These are phyloP conservation scores for Hypomesus transpacificus DNA, from an alignment of 2,113 vertebrate species.

Conservation along the genomic window DNA sequence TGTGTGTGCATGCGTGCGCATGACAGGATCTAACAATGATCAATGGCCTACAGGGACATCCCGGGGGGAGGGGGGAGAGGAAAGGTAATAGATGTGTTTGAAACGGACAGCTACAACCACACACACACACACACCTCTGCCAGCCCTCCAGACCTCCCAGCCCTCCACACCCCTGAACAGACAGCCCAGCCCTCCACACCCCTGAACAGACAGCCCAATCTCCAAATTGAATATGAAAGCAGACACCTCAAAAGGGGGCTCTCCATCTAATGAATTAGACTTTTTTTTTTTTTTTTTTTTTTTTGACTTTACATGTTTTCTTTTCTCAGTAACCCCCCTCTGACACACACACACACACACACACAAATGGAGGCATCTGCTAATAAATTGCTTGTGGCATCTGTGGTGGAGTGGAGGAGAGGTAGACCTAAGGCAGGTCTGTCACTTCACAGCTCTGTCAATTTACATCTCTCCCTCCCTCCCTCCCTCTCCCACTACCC, in stretches of 20 bases:
- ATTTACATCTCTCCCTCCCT: constrained; percentile 58
- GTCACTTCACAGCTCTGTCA: constrained; percentile 67
- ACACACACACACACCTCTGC: constrained; percentile 22
- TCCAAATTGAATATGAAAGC: constrained; percentile 72
- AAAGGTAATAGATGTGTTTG: constrained; percentile 73
- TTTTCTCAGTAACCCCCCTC: constrained; percentile 30
- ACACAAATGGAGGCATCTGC: constrained; percentile 43
- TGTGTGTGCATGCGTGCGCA: constrained; percentile 34
- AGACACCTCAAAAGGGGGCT: constrained; percentile 51
- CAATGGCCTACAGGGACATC: constrained; percentile 67
- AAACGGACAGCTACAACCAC: constrained; percentile 52
- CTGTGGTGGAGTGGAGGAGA: constrained; percentile 19
- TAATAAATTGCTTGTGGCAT: constrained; percentile 64
- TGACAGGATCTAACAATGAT: constrained; percentile 69
- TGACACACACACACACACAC: constrained; percentile 8
- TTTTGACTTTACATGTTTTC: constrained; percentile 61
- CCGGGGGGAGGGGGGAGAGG: constrained; percentile 66
- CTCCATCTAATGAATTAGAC: constrained; percentile 70
- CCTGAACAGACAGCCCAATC: constrained; percentile 65
- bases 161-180: constrained; percentile 58
- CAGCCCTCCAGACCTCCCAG: constrained; percentile 49
- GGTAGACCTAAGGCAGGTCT: constrained; percentile 52
- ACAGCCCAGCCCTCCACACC: constrained; percentile 58
- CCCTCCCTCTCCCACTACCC: constrained; percentile 15
- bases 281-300: constrained; percentile 62